Base-by-base conservation (phyloP, 1,140 invertebrate species). In the Brachionus rotundiformis region DNA sequence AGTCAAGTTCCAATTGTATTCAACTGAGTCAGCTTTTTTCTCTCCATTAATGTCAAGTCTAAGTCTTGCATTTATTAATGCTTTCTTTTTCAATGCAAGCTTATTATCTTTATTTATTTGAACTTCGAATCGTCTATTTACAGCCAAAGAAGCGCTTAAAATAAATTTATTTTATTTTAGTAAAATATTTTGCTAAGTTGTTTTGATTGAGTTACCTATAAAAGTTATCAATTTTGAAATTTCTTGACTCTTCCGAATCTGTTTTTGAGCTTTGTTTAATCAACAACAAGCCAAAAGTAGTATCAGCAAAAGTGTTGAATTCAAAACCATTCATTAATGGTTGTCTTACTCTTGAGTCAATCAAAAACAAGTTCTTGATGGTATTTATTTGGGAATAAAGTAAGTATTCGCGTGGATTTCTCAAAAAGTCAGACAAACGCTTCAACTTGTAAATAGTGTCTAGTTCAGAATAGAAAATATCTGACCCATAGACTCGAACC, bases 101-200 rank as follows among this genome's bases (percentile, higher is more conserved):
- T 59, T 79, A 19, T 63, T 54, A 6, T 54, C 47, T 63, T 79
- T 54, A 39, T 54, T 79, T 36, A 79, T 23, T 63, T 59, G 59
- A 19, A 79, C 33, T 79, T 79, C 76, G 59, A 79, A 63, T 79
- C 76, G 44, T 63, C 54, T 79, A 27, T 79, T 79, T 39, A 79
- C 7, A 27, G 76, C 47, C 16, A 54, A 39, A 3, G 76, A 79
- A 23, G 68, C 33, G 31, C 61, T 65, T n/a, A 2, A 3, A 19
- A 19, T n/a, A 54, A 54, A 2, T n/a, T n/a, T n/a, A n/a, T n/a
- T n/a, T n/a, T n/a, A n/a, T n/a, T n/a, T n/a, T n/a, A n/a, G n/a
- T n/a, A n/a, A n/a, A n/a, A n/a, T n/a, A n/a, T n/a, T n/a, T n/a
- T n/a, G n/a, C n/a, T n/a, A n/a, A n/a, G n/a, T n/a, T n/a, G n/a